Base-by-base conservation (phyloP, 2,113 vertebrate species). In the Collichthys lucidus region DNA sequence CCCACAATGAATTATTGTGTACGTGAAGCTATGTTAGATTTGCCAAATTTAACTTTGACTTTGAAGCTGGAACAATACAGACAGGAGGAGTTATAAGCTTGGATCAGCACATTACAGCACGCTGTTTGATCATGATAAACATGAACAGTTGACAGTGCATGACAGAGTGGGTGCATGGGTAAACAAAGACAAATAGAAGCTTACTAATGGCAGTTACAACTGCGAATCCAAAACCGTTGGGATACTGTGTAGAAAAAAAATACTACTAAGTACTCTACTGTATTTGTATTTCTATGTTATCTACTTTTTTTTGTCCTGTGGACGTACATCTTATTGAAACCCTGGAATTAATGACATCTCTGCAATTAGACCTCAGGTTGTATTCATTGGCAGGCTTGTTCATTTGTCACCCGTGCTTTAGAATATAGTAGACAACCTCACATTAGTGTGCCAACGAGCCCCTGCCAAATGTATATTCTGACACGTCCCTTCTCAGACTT, bases 391-490 rank as follows among this genome's bases (percentile, higher is more conserved):
- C 35, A 40, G 35, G 35, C 35, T 9, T 40, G 35, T 40, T 40
- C 35, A 40, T 40, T 40, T 40, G 35, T 40, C 35, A 40, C 35
- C 17, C 11, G 12, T 46, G 44, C 44, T 53, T 6, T 12, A 26
- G 20, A 42, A 29, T 17, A 70, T 7, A n/a, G 16, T 10, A 19
- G 56, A 61, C 7, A 0, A 20, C 14, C 29, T 55, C 14, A 42
- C n/a, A 79, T 55, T 55, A 26, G 11, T 44, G n/a, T 11, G 66
- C 20, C 52, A 65, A 42, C 1, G 4, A 20, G 17, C 29, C 16
- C 6, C 24, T 75, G 70, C 64, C 42, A 74, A 59, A 35, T 73
- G n/a, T 26, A 46, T 17, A 26, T 20, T 79, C 26, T 59, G 29
- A 62, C n/a, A 44, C 11, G 19, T 40, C n/a, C 29, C 35, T 24